Base-by-base conservation (phyloP, 2,113 vertebrate genomes). In the Sinocyclocheilus maitianheensis region DNA sequence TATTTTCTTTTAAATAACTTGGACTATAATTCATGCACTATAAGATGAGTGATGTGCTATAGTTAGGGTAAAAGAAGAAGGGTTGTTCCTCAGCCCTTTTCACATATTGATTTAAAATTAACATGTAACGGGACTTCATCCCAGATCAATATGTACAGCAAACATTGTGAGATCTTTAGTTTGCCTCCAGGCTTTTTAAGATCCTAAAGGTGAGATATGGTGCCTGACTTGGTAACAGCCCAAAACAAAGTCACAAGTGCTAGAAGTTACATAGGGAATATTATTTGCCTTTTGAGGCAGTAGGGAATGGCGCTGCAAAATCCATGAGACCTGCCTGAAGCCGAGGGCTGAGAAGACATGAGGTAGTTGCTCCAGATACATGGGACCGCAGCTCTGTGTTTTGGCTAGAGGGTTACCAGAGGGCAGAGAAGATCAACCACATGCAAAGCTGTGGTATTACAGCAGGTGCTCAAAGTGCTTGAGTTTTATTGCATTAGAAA, bases 361-460 rank as follows among this genome's bases (percentile, higher is more conserved):
- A 81, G 46, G 43, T 34, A 37, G 55, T 81, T 43, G 60, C 37
- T 65, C 77, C 5, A 9, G 53, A 22, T 69, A 20, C 0, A n/a
- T 81, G 80, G 48, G 62, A 81, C 40, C 24, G 0, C 60, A 34
- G 8, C 62, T 81, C 46, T 34, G 30, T 43, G 62, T 83, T 83
- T 55, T 71, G 18, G 10, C 67, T 58, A 18, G 48, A 34, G 16
- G 65, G 46, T 71, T 71, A 69, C 24, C 84, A 83, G 74, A 79
- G 34, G 22, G 30, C 24, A 74, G n/a, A 75, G 43, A 71, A 87
- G 46, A n/a, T 77, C 20, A 85, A 53, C 65, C 55, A 75, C 58
- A 85, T 80, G 65, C 85, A 87, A 85, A 85, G 74, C 22, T 46
- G 65, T 67, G 65, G 46, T 46, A 40, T 67, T 53, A 79, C 65